Base-by-base conservation (phyloP, 2,797 vertebrate genomes). In the Uromys caudimaculatus region DNA sequence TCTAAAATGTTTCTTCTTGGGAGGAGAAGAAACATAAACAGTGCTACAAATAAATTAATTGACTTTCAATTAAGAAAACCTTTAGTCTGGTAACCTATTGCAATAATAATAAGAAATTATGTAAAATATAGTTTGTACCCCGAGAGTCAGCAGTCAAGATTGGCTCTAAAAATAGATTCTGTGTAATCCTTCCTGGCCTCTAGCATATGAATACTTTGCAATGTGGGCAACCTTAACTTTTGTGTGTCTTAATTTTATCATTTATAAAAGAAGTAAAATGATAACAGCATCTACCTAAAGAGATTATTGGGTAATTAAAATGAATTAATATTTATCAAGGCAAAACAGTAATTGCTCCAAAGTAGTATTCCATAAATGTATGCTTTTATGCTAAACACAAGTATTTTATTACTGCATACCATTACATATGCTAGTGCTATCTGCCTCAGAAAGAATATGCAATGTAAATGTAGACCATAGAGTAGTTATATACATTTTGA, bases 381-480 rank as follows among this genome's bases (percentile, higher is more conserved):
- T 95, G 44, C 62, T 93, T 71, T 90, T 92, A 71, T 90, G 67
- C 64, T 87, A 91, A 90, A 56, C n/a, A 91, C 89, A 84, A 92
- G 58, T 64, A 81, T 17, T 56, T 86, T 82, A 96, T 96, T 93
- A 44, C 93, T 91, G n/a, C 4, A 23, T 81, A 93, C 76, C 88
- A 92, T 91, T 92, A 89, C 89, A 67, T 95, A 92, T 58, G 85
- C 47, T 91, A 38, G 56, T 60, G 77, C 27, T 91, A 11, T n/a
- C 47, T 60, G 82, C 90, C 91, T 97, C 54, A 90, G 56, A 90
- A 97, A 95, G 88, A 97, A 93, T 84, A 94, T 79, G 60, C 93
- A 97, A 97, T 81, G 29, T 93, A 97, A 92, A 78, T 44, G 76
- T 93, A 91, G 7, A 7, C 60, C 81, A 96, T 96, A 85, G 78